Base-by-base conservation (phyloP, 2,797 vertebrate species). In the Gymnothorax reevesii region DNA sequence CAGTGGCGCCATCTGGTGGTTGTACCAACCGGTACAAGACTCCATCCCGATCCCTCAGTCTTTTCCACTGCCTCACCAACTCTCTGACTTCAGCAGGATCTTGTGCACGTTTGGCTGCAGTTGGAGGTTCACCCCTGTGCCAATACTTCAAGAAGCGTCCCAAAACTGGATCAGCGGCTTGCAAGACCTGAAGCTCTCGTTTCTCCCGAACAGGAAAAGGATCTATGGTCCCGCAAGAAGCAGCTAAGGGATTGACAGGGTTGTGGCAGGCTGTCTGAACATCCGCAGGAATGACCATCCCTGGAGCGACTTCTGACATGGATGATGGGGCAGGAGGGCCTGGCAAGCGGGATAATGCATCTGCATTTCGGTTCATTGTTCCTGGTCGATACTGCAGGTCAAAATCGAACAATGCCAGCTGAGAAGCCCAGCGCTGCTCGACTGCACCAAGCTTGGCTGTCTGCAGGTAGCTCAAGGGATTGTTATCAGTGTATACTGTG, bases 391-490 rank as follows among this genome's bases (percentile, higher is more conserved):
- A 85, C 84, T n/a, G 59, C 42, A 25, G 52, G 13, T 55, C 59
- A 22, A 82, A 86, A 42, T 86, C 57, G 20, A 55, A 86, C 25
- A 64, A 1, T 7, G 82, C 82, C 7, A 85, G 3, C 5, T 85
- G 69, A 0, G 71, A 42, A 9, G 84, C 62, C 87, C 79, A 88
- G 7, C 20, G 20, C 59, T 88, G 84, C 9, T 86, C 62, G 0
- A 42, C 42, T 5, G 79, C 84, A 3, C 75, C 83, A 0, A 87
- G 7, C 27, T 85, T 82, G 1, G 84, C 60, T 7, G 84, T 7
- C 0, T 4, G 0, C 9, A 88, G 84, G 10, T 88, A 13, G 3
- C 59, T 42, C 1, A 42, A 2, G 33, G 33, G 33, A 2, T 42
- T 42, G 33, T 42, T 42, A 2, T 42, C 33, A 22, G 54, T 85